Conservation (phyloP, 2,888 invertebrate species). For the Euzetes globulus region DNA sequence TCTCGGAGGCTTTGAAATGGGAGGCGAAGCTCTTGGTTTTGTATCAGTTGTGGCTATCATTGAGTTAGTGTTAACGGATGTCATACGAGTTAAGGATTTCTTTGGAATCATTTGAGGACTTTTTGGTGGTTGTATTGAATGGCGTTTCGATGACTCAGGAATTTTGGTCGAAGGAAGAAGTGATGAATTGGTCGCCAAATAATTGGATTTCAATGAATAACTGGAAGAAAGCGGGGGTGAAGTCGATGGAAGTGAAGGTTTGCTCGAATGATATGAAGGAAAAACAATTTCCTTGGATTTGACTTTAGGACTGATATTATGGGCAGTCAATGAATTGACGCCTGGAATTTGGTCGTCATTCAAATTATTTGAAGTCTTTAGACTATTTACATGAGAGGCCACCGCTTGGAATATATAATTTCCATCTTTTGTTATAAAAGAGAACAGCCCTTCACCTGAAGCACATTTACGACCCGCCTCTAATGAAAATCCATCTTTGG, state of each 20-base stretch:
- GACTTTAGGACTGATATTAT: constrained; percentile 5
- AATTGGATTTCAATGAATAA: constrained; percentile 7
- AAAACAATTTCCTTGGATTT: neutral
- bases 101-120: constrained; percentile 11
- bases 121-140: constrained; percentile 24
- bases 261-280: neutral
- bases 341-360: neutral
- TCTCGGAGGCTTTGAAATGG: constrained; percentile 16
- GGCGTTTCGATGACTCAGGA: neutral
- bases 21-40: neutral
- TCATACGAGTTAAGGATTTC: neutral
- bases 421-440: constrained; percentile 38
- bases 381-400: constrained; percentile 33
- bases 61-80: neutral
- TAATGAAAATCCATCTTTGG: constrained; percentile 43
- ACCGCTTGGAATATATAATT: constrained; percentile 33
- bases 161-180: constrained; percentile 4
- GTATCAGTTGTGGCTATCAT: neutral
- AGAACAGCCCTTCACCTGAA: constrained; percentile 44
- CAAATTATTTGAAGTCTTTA: constrained; percentile 18
- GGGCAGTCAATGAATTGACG: neutral
- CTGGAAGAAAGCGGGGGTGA: neutral
- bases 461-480: constrained; percentile 46
- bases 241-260: neutral
- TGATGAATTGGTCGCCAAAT: constrained; percentile 11